Conservation (phyloP, 2,113 vertebrate species). For the Mastomys coucha region DNA sequence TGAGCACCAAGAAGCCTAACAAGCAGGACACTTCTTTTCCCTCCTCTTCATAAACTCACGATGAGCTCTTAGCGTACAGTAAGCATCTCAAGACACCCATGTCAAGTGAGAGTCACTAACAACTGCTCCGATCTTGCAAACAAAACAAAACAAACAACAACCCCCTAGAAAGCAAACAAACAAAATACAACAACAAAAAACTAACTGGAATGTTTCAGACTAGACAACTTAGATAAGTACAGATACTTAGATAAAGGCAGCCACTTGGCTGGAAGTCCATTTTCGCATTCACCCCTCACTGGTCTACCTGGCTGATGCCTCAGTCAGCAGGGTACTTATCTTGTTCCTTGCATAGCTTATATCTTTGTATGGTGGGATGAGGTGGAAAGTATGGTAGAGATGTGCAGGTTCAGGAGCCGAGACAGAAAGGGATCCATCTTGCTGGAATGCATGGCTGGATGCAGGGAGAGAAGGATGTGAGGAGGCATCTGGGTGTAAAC, state of each 20-base stretch:
- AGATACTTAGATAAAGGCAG: background rate
- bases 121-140: background rate
- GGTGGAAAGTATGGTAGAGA: background rate
- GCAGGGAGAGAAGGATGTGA: background rate
- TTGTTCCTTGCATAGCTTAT: background rate
- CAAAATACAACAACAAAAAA: too few relatives aligned
- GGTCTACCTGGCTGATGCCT: background rate
- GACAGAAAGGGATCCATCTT: background rate
- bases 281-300: background rate
- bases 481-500: background rate
- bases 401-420: fast-evolving
- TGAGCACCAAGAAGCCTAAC: fast-evolving
- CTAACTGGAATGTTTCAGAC: constrained; percentile 35
- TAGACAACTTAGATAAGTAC: background rate
- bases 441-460: background rate
- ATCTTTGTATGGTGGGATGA: background rate
- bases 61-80: background rate
- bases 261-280: fast-evolving
- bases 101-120: background rate
- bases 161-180: too few relatives aligned
- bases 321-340: background rate
- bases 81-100: background rate
- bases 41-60: background rate
- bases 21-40: background rate
- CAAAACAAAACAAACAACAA: too few relatives aligned